Conservation (phyloP, 2,797 vertebrate genomes). For the Agapornis canus region DNA sequence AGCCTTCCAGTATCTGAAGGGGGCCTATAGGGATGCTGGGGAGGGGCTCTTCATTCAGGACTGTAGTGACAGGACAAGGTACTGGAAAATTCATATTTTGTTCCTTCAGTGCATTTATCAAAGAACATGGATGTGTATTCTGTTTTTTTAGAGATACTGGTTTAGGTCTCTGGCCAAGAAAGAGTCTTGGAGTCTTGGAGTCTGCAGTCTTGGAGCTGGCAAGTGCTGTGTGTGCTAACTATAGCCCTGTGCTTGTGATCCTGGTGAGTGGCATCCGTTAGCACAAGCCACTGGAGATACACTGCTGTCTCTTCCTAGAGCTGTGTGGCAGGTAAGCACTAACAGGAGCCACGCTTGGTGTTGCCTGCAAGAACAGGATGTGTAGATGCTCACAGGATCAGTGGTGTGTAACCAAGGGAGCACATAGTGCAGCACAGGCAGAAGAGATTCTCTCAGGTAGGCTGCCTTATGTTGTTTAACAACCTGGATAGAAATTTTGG, state of each 20-base stretch:
- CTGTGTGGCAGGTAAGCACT: background rate
- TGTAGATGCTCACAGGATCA: accelerated
- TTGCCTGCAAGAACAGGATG: accelerated
- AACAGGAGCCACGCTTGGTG: background rate
- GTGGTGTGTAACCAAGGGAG: accelerated
- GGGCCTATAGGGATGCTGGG: no score
- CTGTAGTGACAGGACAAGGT: background rate
- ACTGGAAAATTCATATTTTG: background rate
- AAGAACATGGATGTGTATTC: background rate
- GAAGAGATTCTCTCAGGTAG: background rate
- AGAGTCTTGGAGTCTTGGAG: no score
- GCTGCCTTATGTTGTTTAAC: background rate
- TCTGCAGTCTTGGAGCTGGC: background rate
- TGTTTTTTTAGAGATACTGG: background rate
- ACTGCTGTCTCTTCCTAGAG: background rate
- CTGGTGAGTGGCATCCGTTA: background rate
- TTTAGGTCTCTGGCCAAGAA: background rate
- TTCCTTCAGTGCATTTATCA: background rate
- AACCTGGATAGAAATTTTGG: background rate
- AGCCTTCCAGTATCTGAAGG: no score
- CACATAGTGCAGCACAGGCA: accelerated
- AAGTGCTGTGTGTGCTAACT: background rate
- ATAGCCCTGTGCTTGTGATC: accelerated
- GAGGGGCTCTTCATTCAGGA: no score
- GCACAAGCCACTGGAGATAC: background rate